These are phyloP conservation scores for Tinamus major DNA, from an alignment of 2,797 vertebrate genomes.

Conservation along the genomic window DNA sequence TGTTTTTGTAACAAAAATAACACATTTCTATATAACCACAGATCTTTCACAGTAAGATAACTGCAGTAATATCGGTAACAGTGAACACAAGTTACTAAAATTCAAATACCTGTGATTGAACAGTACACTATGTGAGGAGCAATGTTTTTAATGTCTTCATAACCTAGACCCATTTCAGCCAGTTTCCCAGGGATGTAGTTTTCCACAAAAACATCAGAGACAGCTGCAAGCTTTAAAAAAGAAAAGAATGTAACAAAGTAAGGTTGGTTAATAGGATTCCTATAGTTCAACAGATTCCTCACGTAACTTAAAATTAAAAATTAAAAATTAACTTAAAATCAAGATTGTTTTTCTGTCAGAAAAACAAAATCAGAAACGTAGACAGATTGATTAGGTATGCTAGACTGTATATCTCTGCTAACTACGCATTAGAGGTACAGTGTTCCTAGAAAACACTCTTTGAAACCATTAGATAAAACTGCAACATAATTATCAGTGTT, in stretches of 20 bases:
- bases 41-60: background rate
- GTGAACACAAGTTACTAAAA: background rate
- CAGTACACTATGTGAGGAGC: constrained; percentile 91
- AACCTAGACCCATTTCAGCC: constrained; percentile 87
- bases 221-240: constrained; percentile 85
- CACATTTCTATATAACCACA: background rate
- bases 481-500: background rate
- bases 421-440: background rate
- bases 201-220: constrained; percentile 92
- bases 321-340: too few species aligned
- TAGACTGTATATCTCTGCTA: background rate
- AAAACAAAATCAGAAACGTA: background rate
- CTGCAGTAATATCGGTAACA: background rate
- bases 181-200: constrained; percentile 94
- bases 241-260: background rate
- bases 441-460: background rate
- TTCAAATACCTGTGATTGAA: constrained; percentile 91
- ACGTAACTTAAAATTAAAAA: background rate
- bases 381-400: background rate
- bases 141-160: constrained; percentile 82
- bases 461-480: background rate
- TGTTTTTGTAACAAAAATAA: background rate
- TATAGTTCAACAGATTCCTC: background rate
- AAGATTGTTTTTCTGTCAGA: constrained; percentile 5
- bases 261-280: constrained; percentile 24